Evolutionary conservation across 2,797 vertebrate species (phyloP).

Genomic region (Hozukius guyotensis): DNA sequence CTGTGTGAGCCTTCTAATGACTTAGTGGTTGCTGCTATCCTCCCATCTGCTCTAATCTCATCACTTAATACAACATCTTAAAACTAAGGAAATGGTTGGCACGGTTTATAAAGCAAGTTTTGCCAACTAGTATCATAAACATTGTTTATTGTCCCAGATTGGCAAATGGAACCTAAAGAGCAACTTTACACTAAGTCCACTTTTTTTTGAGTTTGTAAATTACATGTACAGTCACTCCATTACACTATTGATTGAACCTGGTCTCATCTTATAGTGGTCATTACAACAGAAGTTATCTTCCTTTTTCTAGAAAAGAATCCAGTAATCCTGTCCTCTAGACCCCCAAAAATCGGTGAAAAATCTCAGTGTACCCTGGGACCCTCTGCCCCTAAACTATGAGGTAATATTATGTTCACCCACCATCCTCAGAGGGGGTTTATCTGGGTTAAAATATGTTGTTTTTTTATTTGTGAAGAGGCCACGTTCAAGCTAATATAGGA

Average conservation of each 20-base stretch:
- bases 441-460: not conserved
- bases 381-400: not conserved
- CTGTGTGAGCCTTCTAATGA: not conserved
- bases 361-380: too few relatives aligned
- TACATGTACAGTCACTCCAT: not conserved
- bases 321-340: not conserved
- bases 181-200: not conserved
- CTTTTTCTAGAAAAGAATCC: not conserved
- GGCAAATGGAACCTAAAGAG: not conserved
- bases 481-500: not conserved
- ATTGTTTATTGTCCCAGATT: not conserved
- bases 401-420: not conserved
- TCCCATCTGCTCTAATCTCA: not conserved
- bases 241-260: not conserved
- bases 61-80: not conserved
- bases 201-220: not conserved
- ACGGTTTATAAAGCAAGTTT: not conserved
- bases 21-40: not conserved
- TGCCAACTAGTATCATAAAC: not conserved
- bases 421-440: not conserved
- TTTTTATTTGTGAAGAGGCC: not conserved
- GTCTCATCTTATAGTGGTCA: too few relatives aligned
- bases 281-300: too few relatives aligned
- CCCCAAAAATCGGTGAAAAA: not conserved
- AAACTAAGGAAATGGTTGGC: not conserved